Conservation (phyloP, 2,113 vertebrate species). For the Alethe diademata region DNA sequence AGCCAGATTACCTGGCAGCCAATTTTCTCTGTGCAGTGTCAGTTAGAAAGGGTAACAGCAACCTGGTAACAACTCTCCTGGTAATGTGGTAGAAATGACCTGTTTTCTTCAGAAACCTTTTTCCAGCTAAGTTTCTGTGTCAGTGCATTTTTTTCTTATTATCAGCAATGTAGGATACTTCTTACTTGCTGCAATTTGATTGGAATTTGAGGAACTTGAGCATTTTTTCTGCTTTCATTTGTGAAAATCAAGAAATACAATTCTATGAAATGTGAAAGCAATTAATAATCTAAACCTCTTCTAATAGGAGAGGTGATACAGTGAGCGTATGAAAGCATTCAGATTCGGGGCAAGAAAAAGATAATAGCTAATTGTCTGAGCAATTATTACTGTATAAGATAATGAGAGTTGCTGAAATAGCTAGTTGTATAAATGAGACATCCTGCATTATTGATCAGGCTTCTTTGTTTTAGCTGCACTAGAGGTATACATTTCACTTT, state of each 20-base stretch:
- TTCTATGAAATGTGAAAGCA: background rate
- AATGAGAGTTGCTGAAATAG: conserved; percentile 37
- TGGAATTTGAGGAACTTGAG: background rate
- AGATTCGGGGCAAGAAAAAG: conserved; percentile 10
- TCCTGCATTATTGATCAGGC: conserved; percentile 69
- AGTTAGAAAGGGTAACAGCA: background rate
- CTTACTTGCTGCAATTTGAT: background rate
- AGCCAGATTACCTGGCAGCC: background rate
- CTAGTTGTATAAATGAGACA: conserved; percentile 32
- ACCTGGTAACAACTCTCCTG: background rate
- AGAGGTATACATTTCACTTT: background rate
- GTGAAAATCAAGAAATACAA: background rate
- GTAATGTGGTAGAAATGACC: background rate
- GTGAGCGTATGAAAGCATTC: background rate
- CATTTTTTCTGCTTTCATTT: background rate
- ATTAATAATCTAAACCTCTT: background rate
- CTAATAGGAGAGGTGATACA: background rate
- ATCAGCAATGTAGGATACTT: background rate
- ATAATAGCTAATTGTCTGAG: conserved; percentile 26
- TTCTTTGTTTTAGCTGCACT: conserved; percentile 34
- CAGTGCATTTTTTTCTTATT: background rate
- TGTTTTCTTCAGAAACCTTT: background rate
- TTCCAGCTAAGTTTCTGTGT: background rate
- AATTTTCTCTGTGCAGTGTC: background rate
- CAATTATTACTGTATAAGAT: conserved; percentile 43